phyloP scores from a whole-genome alignment of 2,888 invertebrate species.

The Diogma glabrata region DNA sequence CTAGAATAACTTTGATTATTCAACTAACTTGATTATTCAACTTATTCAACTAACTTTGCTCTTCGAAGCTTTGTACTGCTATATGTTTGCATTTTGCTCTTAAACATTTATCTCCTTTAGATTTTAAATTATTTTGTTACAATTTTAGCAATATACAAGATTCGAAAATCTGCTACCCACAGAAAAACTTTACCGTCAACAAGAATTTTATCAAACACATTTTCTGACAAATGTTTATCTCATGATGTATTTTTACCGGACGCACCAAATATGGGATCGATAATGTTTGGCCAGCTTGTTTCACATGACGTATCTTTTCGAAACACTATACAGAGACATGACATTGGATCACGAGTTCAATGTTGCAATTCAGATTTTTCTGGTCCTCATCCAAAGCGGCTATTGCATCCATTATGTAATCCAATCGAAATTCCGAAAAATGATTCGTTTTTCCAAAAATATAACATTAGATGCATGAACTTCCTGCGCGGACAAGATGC shows the following conservation, averaged over 20 bases:
- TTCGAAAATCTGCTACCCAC: too few species aligned
- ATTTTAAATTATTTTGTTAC: too few species aligned
- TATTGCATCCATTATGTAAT: background rate
- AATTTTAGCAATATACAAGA: too few species aligned
- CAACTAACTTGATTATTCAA: too few species aligned
- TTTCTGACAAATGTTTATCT: background rate
- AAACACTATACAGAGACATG: background rate
- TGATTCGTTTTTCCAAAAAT: background rate
- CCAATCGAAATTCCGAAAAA: background rate
- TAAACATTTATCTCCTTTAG: too few species aligned
- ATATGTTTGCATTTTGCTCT: too few species aligned
- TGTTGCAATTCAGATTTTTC: constrained; percentile 6
- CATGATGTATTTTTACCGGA: background rate
- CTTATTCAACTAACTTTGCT: too few species aligned
- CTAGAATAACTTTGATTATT: too few species aligned
- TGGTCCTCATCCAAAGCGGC: background rate
- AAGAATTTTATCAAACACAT: background rate
- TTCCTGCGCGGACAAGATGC: background rate
- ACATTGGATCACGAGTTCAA: background rate
- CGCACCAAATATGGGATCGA: background rate
- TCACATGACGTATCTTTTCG: background rate
- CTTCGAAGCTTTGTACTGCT: too few species aligned
- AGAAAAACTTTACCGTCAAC: background rate
- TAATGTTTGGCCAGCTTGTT: background rate
- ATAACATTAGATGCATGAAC: background rate